Base-by-base conservation (phyloP, 2,888 invertebrate species). In the Diplolepis rosae region DNA sequence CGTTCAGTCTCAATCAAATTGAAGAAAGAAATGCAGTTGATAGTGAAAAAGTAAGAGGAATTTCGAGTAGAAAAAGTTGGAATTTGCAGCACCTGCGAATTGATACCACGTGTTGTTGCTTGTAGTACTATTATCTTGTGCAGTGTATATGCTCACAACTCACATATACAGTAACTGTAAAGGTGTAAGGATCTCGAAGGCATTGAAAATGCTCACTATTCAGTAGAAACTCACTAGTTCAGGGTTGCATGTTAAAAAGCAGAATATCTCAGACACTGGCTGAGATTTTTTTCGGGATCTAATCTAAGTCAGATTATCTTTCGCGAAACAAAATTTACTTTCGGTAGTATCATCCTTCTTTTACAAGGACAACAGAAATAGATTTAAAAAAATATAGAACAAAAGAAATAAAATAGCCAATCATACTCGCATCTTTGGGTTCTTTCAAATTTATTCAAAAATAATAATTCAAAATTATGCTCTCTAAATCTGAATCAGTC, bases 201-300 rank as follows among this genome's bases (percentile, higher is more conserved):
- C 35, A 35, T 54, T 52, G 52, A 18, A 30, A 54, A 35, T 7
- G 32, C 13, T 56, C 35, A 35, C 35, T 56, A 30, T 54, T 54
- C 54, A 54, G 15, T 32, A 30, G 30, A 54, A 54, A 35, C 18
- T 56, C 56, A 56, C 56, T 35, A 56, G 56, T 56, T 56, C 56
- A 35, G 56, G 56, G 52, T 52, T 52, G 52, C 52, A 52, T 52
- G 52, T n/a, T 52, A 52, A 52, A 52, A 52, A n/a, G 28, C 56
- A n/a, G 56, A 56, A 56, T 56, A 56, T 56, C 24, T 56, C 5
- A 56, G n/a, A 28, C 28, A 30, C 1, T 22, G 22, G 9, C 32
- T 13, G 4, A 11, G 11, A 22, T 56, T 35, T 56, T 28, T 52
- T 51, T 24, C 22, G 22, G 35, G 32, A 35, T 56, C 4, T 18